These are phyloP conservation scores for Solenopsis fugax DNA, from an alignment of 1,140 invertebrate species.

Conservation along the genomic window DNA sequence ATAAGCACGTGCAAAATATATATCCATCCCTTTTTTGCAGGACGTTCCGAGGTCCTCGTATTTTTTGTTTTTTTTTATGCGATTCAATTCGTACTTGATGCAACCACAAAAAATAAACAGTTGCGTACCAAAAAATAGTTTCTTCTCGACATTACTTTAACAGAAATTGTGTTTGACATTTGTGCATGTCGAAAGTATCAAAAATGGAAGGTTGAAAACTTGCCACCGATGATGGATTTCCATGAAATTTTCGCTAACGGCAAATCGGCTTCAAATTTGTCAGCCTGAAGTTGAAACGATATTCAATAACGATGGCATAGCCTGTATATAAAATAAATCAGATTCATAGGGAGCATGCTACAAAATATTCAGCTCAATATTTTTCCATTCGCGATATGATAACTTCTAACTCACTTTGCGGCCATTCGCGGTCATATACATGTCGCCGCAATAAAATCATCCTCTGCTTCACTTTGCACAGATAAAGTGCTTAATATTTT, in stretches of 20 bases:
- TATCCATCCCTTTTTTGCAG: too few relatives aligned
- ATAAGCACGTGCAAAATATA: background rate
- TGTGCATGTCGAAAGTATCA: background rate
- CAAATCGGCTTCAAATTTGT: slow-evolving; percentile 56
- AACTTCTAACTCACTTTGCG: slow-evolving; percentile 61
- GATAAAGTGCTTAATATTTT: slow-evolving; percentile 64
- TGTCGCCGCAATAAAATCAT: slow-evolving; percentile 63
- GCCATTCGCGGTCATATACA: slow-evolving; percentile 41
- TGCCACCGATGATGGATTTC: slow-evolving; percentile 21
- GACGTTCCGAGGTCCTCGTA: background rate
- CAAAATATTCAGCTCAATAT: slow-evolving; percentile 52
- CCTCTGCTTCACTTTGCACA: slow-evolving; percentile 55
- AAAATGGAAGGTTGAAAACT: slow-evolving; percentile 41
- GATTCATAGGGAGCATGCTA: slow-evolving; percentile 39
- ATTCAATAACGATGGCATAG: slow-evolving; percentile 47
- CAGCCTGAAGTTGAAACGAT: slow-evolving; percentile 42
- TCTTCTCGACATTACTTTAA: background rate
- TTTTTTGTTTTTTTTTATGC: background rate
- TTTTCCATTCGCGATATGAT: slow-evolving; percentile 59
- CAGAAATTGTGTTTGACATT: slow-evolving; percentile 28
- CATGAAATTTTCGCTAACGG: slow-evolving; percentile 43
- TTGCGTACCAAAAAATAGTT: background rate
- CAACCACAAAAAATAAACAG: background rate
- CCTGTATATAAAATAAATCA: slow-evolving; percentile 54
- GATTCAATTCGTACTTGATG: background rate